Evolutionary conservation across 2,888 invertebrate species (phyloP), one percentile per base, ranked within the genome.

Genomic region (Phalera bucephala): DNA sequence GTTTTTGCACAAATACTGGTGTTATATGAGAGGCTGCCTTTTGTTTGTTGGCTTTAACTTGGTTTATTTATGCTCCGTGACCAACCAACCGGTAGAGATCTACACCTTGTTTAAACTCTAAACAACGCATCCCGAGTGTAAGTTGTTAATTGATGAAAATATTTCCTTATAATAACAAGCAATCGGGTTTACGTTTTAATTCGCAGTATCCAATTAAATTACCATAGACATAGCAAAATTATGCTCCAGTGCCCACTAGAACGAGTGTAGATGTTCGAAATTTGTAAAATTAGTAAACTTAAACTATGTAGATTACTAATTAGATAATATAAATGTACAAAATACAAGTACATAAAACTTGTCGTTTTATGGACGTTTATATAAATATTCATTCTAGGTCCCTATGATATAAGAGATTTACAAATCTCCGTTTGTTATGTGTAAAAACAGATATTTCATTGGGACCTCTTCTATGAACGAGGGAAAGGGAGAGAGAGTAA

Each of bases 21-120:
- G 45, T 41, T 40, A 46, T 17, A 36, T 23, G 33, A 43, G 28
- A 36, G 44, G 27, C 34, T 31, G 8, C 27, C 21, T 40, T 47
- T 45, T 45, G 30, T 48, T 41, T 32, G 39, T 43, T 36, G 29
- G 40, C 36, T 48, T 36, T 55, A 44, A 19, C 29, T 29, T 19
- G 4, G 11, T 19, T n/a, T 31, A 13, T 23, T 25, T 25, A 25
- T 33, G 17, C 11, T 10, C 7, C 8, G 17, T 29, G 11, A 11
- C 19, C 11, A 8, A 29, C 1, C 17, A 3, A 9, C 7, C 19
- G 7, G 6, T 19, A 19, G 29, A 3, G 10, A 27, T 3, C 8
- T 9, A 19, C 11, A 11, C 9, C 27, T n/a, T 11, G 29, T 29
- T 19, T 29, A 8, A 8, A 17, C 0, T 19, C 19, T 19, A 19